Percentiles rank a stretch among this genome's conserved stretches.
These are phyloP conservation scores for Zosterops hypoxanthus DNA, from an alignment of 2,113 vertebrate genomes.

Conservation along the genomic window DNA sequence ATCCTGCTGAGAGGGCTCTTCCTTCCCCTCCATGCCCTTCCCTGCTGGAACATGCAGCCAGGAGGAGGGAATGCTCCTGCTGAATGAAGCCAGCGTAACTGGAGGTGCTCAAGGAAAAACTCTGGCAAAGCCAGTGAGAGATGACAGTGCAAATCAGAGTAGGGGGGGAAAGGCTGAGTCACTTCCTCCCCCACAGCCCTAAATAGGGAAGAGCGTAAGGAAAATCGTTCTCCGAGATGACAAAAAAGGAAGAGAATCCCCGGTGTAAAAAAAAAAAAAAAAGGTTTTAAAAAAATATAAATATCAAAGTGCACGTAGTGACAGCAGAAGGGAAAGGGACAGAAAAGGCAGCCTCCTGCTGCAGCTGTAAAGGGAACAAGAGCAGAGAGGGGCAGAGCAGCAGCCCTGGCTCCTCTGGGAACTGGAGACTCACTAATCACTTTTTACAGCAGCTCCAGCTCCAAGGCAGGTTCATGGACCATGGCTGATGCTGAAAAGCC, in stretches of 20 bases:
- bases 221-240: not conserved
- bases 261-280: not conserved
- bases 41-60: rapidly evolving
- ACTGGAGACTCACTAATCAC: not conserved
- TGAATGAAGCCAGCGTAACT: not conserved
- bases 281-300: not conserved
- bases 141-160: constrained; percentile 17
- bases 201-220: constrained; percentile 17
- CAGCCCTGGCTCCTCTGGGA: not conserved
- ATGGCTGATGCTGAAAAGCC: rapidly evolving
- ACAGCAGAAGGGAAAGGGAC: not conserved
- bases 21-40: not conserved
- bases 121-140: not conserved
- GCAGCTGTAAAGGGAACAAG: not conserved
- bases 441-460: not conserved
- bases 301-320: not conserved
- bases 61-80: not conserved
- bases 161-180: constrained; percentile 37
- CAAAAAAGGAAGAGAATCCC: constrained; percentile 52
- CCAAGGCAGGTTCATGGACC: not conserved
- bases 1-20: not conserved
- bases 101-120: not conserved
- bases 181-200: constrained; percentile 43
- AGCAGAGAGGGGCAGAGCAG: not conserved
- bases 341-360: not conserved